Evolutionary conservation across 2,888 invertebrate species (phyloP), one percentile per base, ranked within the genome.

Genomic region (Zygothrica quintamaculata): DNA sequence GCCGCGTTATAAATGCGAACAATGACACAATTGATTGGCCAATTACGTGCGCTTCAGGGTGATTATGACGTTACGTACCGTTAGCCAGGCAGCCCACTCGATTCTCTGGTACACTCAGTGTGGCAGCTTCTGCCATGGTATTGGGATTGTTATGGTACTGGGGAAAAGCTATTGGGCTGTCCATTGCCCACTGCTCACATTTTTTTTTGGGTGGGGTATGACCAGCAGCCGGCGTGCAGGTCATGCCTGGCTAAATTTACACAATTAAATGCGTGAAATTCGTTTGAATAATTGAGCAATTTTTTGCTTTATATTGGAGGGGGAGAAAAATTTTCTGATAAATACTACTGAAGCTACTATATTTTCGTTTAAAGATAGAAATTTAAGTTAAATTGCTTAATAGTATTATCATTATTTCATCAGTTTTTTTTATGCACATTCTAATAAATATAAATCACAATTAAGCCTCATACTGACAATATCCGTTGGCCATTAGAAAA

Each of bases 1-100:
- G 77, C 84, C 79, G 87, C 86, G 79, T 79, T 86, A 79, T 79
- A 79, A 79, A 79, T 79, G 79, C 87, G 79, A 79, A 79, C 79
- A 79, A 79, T 79, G 79, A 79, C 79, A 79, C 87, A 79, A 90
- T 91, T 90, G 90, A 90, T 90, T 90, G 90, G 90, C 90, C 90
- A 91, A 90, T 90, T 90, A 90, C 88, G 88, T 84, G 81, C 67
- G 80, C 80, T 86, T 86, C 84, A 71, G 81, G 88, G 89, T 88
- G 88, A 88, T 88, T 88, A 88, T 89, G 84, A 84, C 81, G 86
- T 85, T 87, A 80, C 88, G 84, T 84, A 69, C 74, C 77, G 84
- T 84, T 84, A 85, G 79, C 61, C 71, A 58, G 53, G 47, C 31
- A 31, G 65, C 51, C 64, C 67, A 60, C 64, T 34, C 57, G 64